Base-by-base conservation (phyloP, 2,113 vertebrate genomes). In the Rhinichthys klamathensis region DNA sequence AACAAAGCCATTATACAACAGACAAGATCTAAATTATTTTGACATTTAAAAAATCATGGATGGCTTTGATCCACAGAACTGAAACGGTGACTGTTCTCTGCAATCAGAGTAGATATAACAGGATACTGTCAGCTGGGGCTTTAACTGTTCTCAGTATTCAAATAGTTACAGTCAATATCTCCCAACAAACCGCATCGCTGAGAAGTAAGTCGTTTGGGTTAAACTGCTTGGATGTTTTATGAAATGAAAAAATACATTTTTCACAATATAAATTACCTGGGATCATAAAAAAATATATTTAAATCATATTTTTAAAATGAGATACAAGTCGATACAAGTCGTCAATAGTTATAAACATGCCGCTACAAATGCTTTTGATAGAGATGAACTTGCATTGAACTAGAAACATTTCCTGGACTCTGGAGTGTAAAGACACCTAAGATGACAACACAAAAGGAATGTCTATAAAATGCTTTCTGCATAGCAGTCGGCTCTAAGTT, bases 1-100 rank as follows among this genome's bases (percentile, higher is more conserved):
- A 84, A 75, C 21, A 61, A 38, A 67, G 74, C 8, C 32, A 44
- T 41, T 49, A 54, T 75, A n/a, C 44, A 60, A 30, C 70, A 61
- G 25, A 44, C 35, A 46, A 25, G 72, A 73, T 46, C 41, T 73
- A 30, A 83, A 84, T 38, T 56, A 1, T 49, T 69, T 44, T 70
- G 49, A 70, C 46, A 63, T 73, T 60, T 38, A 0, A 60, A 60
- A 60, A 35, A 65, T 7, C 12, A 73, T 25, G 70, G 38, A 73
- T 25, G 0, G 23, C 38, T 73, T 46, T 46, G 23, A 73, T 73
- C 2, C 23, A 44, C 23, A 73, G 12, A 46, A 73, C 44, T 25
- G 11, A n/a, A 41, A 6, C 12, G 11, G 13, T 9, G 15, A 51
- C 25, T 75, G 44, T 75, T 51, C 15, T 16, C 25, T 23, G 7